These are phyloP conservation scores for Chaetorhynchus papuensis DNA, from an alignment of 2,113 vertebrate genomes.

Conservation along the genomic window DNA sequence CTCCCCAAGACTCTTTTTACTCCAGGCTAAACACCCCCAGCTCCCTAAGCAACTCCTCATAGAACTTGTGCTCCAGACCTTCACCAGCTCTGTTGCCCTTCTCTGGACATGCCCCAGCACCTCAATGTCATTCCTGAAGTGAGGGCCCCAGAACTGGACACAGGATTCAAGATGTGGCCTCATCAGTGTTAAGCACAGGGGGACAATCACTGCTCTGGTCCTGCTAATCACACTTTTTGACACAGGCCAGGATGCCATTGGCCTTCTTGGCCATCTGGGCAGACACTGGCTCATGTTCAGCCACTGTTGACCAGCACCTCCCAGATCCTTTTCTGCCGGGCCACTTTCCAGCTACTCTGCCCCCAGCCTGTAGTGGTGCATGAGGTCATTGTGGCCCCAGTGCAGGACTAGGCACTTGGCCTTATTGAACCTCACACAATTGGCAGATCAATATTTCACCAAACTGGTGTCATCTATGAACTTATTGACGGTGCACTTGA, in stretches of 20 bases:
- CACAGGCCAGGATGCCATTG: not conserved
- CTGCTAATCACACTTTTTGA: not conserved
- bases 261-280: not conserved
- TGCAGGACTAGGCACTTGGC: rapidly evolving
- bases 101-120: not conserved
- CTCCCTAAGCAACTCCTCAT: not conserved
- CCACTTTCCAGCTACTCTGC: not conserved
- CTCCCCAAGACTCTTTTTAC: not conserved
- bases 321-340: not conserved
- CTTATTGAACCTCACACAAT: not conserved
- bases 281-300: not conserved
- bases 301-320: not conserved
- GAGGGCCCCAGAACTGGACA: not conserved
- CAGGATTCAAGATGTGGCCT: not conserved
- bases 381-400: rapidly evolving
- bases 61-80: not conserved
- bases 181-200: rapidly evolving
- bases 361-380: not conserved
- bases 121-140: not conserved
- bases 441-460: not conserved
- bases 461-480: rapidly evolving
- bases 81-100: not conserved
- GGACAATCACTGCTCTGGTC: not conserved
- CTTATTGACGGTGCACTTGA: too few species aligned
- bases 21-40: not conserved